Conservation (phyloP, 2,888 invertebrate species). For the Agriotes lineatus region DNA sequence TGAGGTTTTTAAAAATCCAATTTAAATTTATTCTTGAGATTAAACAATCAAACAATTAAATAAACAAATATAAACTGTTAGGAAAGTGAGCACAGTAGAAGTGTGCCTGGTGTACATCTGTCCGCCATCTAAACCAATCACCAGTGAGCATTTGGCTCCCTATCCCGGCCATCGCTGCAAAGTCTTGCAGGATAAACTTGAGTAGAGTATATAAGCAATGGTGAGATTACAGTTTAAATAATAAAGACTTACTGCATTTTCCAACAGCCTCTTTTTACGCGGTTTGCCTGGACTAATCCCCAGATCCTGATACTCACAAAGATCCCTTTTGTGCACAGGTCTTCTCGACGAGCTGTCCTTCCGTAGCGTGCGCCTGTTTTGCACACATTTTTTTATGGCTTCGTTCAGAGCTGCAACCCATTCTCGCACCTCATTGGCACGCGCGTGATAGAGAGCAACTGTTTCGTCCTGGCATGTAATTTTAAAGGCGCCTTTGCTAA, state of each 20-base stretch:
- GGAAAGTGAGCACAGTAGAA: no score
- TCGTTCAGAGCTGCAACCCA: constrained; percentile 72
- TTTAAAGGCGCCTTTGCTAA: constrained; percentile 72
- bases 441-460: constrained; percentile 70
- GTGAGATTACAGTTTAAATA: no score
- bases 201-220: no score
- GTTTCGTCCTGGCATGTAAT: constrained; percentile 72
- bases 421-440: constrained; percentile 67
- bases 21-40: no score
- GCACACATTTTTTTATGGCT: constrained; percentile 70
- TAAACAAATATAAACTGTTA: no score
- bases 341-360: constrained; percentile 75
- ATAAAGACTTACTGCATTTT: constrained; percentile 14
- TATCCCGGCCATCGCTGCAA: no score
- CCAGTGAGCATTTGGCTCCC: no score
- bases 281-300: constrained; percentile 68
- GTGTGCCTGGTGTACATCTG: no score
- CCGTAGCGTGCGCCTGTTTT: constrained; percentile 72
- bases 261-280: constrained; percentile 53
- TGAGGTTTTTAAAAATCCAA: no score
- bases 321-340: constrained; percentile 71
- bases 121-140: no score
- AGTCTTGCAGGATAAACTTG: no score
- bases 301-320: constrained; percentile 69
- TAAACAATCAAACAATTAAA: no score